Evolutionary conservation across 2,797 vertebrate species (phyloP).

Genomic region (Sardinella longiceps): DNA sequence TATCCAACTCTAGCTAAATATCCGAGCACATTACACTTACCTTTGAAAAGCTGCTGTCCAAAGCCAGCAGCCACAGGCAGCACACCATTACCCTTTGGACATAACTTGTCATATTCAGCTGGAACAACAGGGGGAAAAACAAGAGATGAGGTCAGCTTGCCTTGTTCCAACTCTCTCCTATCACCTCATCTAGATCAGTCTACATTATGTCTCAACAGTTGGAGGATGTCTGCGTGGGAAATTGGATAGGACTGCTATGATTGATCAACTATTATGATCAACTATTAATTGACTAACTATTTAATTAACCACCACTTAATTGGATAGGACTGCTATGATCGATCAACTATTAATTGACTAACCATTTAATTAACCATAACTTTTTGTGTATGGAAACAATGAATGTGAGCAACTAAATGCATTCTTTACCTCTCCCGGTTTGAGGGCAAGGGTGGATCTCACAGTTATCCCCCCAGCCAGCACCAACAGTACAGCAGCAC

Average conservation of each 20-base stretch:
- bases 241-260: no score
- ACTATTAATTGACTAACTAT: no score
- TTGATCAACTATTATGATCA: no score
- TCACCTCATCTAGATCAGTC: neutral
- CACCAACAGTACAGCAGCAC: slow-evolving; percentile 79
- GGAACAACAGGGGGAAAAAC: slow-evolving; percentile 21
- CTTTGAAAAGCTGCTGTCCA: slow-evolving; percentile 64
- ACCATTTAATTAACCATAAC: no score
- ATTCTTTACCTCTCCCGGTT: slow-evolving; percentile 65
- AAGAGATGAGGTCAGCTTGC: neutral
- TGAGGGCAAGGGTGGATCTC: slow-evolving; percentile 77
- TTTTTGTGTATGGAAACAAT: no score
- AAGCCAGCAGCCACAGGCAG: slow-evolving; percentile 58
- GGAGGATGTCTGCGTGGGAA: neutral
- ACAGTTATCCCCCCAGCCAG: slow-evolving; percentile 79
- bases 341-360: no score
- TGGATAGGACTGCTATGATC: no score
- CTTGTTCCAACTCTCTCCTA: neutral
- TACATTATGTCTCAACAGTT: neutral
- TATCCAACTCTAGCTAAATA: no score
- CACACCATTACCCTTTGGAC: slow-evolving; percentile 75
- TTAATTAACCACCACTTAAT: no score
- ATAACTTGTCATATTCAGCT: slow-evolving; percentile 77
- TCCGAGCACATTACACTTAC: slow-evolving; percentile 59
- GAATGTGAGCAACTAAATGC: neutral